phyloP scores from a whole-genome alignment of 64 coral and sea anemone species.

The Astreopora myriophthalma region DNA sequence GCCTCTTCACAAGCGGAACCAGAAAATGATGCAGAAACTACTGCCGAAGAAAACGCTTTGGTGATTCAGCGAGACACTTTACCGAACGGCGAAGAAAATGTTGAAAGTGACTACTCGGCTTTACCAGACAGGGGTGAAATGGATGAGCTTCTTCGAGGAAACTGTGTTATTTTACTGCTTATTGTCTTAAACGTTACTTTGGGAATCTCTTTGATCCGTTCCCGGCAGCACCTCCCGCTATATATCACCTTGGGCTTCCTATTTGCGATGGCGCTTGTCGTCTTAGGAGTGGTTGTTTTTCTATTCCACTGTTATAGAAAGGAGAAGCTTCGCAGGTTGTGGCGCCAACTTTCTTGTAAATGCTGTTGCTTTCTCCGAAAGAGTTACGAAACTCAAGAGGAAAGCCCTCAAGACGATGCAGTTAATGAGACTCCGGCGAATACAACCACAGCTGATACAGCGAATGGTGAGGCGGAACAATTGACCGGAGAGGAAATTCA shows the following conservation, averaged over 20 bases:
- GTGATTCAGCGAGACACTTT: background rate
- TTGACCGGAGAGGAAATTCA: conserved; percentile 52
- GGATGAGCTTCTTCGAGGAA: conserved; percentile 56
- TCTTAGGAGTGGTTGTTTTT: conserved; percentile 75
- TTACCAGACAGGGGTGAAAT: conserved; percentile 73
- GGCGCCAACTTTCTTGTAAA: conserved; percentile 15
- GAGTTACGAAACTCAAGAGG: conserved; percentile 44
- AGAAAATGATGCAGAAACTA: background rate
- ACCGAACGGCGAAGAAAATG: background rate
- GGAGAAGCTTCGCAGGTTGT: conserved; percentile 31
- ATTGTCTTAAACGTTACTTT: conserved; percentile 58
- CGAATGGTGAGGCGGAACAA: conserved; percentile 61
- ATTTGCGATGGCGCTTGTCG: conserved; percentile 73
- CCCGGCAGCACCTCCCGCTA: conserved; percentile 10
- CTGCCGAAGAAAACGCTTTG: conserved; percentile 47
- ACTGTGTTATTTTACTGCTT: conserved; percentile 64
- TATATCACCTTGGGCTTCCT: conserved; percentile 64
- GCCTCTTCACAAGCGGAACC: background rate
- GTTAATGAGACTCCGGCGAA: background rate
- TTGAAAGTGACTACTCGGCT: background rate
- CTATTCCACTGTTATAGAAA: conserved; percentile 86
- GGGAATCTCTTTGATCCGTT: conserved; percentile 69
- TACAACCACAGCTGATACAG: conserved; percentile 7
- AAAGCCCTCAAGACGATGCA: background rate
- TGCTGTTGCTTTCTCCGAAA: conserved; percentile 21